phyloP scores from a whole-genome alignment of 2,888 invertebrate species.

The Luperina nickerlii region DNA sequence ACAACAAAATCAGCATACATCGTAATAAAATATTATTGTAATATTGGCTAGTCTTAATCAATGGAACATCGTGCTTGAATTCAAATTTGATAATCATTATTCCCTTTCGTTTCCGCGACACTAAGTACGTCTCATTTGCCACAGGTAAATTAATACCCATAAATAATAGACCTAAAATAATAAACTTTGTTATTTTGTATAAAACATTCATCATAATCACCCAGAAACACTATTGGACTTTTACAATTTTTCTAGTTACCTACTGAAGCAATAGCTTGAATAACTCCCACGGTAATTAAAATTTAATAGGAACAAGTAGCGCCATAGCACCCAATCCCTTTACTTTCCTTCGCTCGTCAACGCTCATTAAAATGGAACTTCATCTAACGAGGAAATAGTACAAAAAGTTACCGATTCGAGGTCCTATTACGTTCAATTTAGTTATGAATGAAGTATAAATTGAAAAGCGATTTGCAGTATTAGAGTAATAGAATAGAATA shows the following conservation, averaged over 20 bases:
- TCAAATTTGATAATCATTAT: background rate
- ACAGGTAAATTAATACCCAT: background rate
- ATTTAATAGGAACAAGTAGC: slow-evolving; percentile 34
- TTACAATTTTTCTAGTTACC: too few relatives aligned
- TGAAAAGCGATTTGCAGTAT: background rate
- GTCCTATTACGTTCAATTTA: slow-evolving; percentile 41
- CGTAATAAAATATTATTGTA: background rate
- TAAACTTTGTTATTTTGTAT: too few relatives aligned
- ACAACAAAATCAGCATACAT: background rate
- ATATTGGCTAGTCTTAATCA: background rate
- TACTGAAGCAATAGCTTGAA: slow-evolving; percentile 4
- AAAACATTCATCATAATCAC: too few relatives aligned
- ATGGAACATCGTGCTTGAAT: background rate
- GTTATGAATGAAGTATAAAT: background rate
- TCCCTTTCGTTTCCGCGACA: too few relatives aligned
- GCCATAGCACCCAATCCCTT: slow-evolving; percentile 24
- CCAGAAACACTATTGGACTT: too few relatives aligned
- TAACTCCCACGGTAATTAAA: slow-evolving; percentile 29
- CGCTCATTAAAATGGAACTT: slow-evolving; percentile 54
- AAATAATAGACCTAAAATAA: background rate
- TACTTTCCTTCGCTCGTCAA: slow-evolving; percentile 23
- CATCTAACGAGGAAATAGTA: slow-evolving; percentile 48
- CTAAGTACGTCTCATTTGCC: background rate
- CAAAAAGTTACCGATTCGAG: slow-evolving; percentile 51
- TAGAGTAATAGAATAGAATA: too few relatives aligned